These are phyloP conservation scores for Pachyrhynchus sulphureomaculatus DNA, from an alignment of 1,140 invertebrate genomes.

Conservation along the genomic window DNA sequence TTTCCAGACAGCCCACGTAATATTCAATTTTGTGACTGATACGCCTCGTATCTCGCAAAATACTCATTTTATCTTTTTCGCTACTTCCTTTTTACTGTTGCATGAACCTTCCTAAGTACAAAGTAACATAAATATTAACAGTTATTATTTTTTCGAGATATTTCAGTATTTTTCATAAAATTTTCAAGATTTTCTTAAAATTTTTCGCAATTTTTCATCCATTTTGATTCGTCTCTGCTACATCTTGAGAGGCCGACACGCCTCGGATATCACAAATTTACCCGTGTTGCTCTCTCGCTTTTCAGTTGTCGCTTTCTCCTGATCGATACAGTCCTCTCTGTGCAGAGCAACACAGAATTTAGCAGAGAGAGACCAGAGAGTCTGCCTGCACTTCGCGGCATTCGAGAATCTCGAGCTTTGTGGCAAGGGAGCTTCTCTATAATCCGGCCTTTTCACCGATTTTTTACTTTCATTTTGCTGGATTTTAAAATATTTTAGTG, in stretches of 20 bases:
- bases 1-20: no score
- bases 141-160: no score
- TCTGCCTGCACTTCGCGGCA: slow-evolving; percentile 11
- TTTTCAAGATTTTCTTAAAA: no score
- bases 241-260: slow-evolving; percentile 1
- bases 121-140: no score
- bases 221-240: background rate
- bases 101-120: no score
- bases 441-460: background rate
- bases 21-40: no score
- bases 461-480: background rate
- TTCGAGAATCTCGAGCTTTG: slow-evolving; percentile 1
- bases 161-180: no score
- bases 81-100: no score
- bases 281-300: background rate
- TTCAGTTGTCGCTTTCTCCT: slow-evolving; percentile 15
- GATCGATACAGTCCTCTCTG: slow-evolving; percentile 19
- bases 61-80: no score
- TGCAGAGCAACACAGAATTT: slow-evolving; percentile 25
- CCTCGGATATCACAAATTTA: slow-evolving; percentile 10
- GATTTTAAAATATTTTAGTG: no score
- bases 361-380: slow-evolving; percentile 14
- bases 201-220: background rate
- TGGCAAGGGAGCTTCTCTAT: background rate
- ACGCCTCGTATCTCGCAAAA: no score